Conservation (phyloP, 2,113 vertebrate genomes). For the human region DNA sequence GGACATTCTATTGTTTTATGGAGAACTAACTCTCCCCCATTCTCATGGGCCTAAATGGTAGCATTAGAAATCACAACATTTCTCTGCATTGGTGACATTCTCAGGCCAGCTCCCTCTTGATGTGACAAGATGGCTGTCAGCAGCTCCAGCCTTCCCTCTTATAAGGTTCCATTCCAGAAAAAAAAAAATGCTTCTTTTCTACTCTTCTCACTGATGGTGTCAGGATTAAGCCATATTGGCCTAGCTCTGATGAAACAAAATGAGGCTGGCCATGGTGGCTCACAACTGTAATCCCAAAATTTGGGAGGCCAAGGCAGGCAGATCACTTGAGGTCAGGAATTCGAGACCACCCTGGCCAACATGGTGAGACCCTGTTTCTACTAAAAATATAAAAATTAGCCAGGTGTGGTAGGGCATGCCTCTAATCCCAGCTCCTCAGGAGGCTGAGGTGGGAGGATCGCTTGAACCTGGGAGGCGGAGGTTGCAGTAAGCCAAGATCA, state of each 20-base stretch:
- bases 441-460: no score
- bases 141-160: not conserved
- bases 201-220: not conserved
- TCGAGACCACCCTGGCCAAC: no score
- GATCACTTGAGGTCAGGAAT: no score
- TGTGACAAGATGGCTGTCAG: not conserved
- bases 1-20: no score
- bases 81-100: not conserved
- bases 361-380: no score
- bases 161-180: not conserved
- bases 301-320: no score
- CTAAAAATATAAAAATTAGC: no score
- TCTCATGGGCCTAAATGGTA: not conserved
- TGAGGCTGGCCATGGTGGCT: no score
- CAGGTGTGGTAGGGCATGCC: accelerated
- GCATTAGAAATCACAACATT: not conserved
- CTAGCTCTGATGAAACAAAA: not conserved
- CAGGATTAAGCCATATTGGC: not conserved
- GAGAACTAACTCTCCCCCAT: not conserved
- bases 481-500: no score
- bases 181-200: not conserved
- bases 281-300: no score
- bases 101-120: not conserved
- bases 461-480: no score
- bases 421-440: no score